Base-by-base conservation (phyloP, 1,140 invertebrate species). In the Heterodera schachtii region DNA sequence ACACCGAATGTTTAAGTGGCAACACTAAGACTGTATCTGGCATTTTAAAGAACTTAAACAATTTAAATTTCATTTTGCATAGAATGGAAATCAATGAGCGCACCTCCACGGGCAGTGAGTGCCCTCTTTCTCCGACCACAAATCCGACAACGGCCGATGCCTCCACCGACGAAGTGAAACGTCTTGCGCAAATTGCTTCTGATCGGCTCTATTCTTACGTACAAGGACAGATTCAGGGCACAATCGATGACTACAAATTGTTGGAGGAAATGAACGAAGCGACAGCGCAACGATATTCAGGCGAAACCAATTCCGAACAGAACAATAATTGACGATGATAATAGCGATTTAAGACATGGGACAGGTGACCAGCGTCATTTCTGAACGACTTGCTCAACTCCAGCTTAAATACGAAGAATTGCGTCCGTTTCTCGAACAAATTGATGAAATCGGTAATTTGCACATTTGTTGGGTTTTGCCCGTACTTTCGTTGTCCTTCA, bases 231-330 rank as follows among this genome's bases (percentile, higher is more conserved):
- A 71, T 78, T 16, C 76, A 78, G 77, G 46, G 60, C 77, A 31
- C 57, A 81, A 64, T 82, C 77, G 82, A 81, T 57, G 47, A 73
- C 9, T 83, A 57, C 70, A 76, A 81, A 67, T 79, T 76, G 19
- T 82, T 82, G 69, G 43, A 84, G 21, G 47, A 82, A 5, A 73
- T 78, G 41, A 71, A 78, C 70, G 44, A 16, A 31, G 64, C 47
- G 3, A 78, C 76, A 0, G 60, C 41, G 8, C 76, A 78, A 78
- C 76, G 76, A 78, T 78, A 78, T 21, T 41, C 49, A 66, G 76
- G 76, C 44, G 13, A 31, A 31, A 31, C 31, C 31, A 31, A 31
- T 31, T 31, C 31, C 31, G 31, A 31, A 31, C 31, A 31, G 31
- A 31, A 31, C 31, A 31, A 31, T 31, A 31, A 31, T 31, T 31